Evolutionary conservation across 2,113 vertebrate genomes (phyloP).

Genomic region (Pachypanchax playfairii): DNA sequence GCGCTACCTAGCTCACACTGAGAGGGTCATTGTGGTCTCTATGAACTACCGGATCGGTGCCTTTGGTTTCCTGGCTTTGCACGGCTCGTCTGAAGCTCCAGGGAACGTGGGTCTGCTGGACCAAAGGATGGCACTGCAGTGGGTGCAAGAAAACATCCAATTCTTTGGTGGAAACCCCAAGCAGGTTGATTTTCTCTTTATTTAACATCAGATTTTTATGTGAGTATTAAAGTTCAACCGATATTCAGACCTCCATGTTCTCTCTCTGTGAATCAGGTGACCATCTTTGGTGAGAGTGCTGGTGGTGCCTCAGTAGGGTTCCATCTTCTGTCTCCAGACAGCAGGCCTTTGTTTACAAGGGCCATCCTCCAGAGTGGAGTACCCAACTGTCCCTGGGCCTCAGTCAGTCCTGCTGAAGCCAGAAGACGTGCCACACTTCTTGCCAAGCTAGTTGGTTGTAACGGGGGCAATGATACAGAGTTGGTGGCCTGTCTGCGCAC

Average conservation of each 20-base stretch:
- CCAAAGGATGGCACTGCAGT: conserved; percentile 88
- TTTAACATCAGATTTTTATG: background rate
- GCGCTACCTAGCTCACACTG: conserved; percentile 85
- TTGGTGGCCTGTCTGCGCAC: conserved; percentile 83
- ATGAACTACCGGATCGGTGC: conserved; percentile 92
- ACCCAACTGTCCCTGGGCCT: conserved; percentile 90
- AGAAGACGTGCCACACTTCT: conserved; percentile 82
- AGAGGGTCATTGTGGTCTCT: conserved; percentile 87
- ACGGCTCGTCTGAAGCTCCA: conserved; percentile 87
- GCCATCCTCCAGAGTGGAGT: conserved; percentile 89
- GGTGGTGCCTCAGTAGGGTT: conserved; percentile 87
- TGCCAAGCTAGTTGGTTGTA: conserved; percentile 83
- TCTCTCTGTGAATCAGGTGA: conserved; percentile 70
- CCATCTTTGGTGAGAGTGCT: conserved; percentile 92
- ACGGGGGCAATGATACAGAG: conserved; percentile 84
- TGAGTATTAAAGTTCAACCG: accelerated
- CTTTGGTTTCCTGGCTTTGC: conserved; percentile 88
- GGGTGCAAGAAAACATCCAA: conserved; percentile 87
- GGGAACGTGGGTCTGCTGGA: conserved; percentile 91
- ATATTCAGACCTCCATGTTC: background rate
- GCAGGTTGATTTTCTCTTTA: conserved; percentile 50
- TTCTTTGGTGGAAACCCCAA: conserved; percentile 88
- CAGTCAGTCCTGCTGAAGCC: conserved; percentile 82
- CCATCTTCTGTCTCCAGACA: conserved; percentile 86
- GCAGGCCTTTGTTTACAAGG: conserved; percentile 83